Conservation (phyloP, 2,797 vertebrate genomes). For the Megalops cyprinoides region DNA sequence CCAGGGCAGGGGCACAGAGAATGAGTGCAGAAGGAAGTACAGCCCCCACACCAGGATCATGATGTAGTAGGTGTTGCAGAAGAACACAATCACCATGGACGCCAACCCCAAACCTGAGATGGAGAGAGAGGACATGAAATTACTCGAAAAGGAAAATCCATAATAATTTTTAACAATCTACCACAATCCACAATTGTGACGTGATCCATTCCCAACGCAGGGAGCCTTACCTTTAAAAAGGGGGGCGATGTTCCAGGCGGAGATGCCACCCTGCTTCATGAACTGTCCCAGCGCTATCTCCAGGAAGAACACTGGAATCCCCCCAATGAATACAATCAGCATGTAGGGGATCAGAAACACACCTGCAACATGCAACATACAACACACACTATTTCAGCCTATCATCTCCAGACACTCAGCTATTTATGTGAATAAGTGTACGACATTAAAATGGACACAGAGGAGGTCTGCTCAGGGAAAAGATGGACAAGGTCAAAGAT, state of each 20-base stretch:
- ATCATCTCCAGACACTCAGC: too few relatives aligned
- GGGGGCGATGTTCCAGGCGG: slow-evolving; percentile 90
- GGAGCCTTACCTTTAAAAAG: slow-evolving; percentile 84
- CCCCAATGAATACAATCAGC: slow-evolving; percentile 87
- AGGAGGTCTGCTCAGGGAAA: background rate
- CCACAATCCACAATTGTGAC: background rate
- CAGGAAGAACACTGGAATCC: slow-evolving; percentile 91
- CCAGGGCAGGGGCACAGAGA: slow-evolving; percentile 80
- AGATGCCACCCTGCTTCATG: slow-evolving; percentile 90
- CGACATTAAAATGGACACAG: background rate
- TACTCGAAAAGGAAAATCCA: background rate
- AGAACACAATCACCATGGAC: slow-evolving; percentile 87
- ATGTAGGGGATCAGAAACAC: slow-evolving; percentile 90
- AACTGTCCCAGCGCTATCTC: slow-evolving; percentile 91
- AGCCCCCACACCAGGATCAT: slow-evolving; percentile 86
- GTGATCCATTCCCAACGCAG: slow-evolving; percentile 1
- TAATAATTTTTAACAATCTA: background rate
- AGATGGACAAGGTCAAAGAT: slow-evolving; percentile 3
- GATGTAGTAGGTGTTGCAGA: slow-evolving; percentile 87
- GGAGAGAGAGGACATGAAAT: background rate
- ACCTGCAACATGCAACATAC: slow-evolving; percentile 68
- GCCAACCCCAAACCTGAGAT: slow-evolving; percentile 78
- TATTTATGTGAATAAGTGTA: background rate
- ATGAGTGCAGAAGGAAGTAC: slow-evolving; percentile 83
- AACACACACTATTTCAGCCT: background rate